phyloP scores from a whole-genome alignment of 2,797 vertebrate genomes.

The Esox lucius region DNA sequence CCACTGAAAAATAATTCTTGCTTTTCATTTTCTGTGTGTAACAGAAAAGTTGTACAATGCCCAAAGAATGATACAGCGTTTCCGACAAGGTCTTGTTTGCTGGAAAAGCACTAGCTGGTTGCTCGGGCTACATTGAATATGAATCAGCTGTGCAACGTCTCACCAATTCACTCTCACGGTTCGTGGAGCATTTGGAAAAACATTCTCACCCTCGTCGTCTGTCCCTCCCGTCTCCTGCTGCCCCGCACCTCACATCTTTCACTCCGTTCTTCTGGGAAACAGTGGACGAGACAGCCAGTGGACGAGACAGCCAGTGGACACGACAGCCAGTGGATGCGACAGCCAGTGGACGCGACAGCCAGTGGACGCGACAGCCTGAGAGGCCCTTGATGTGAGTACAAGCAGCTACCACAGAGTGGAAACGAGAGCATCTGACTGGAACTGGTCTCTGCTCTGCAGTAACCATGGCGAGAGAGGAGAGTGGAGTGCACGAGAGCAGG shows the following conservation, averaged over 20 bases:
- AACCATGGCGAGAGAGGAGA: conserved; percentile 22
- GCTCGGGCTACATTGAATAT: conserved; percentile 58
- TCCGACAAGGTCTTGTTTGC: conserved; percentile 39
- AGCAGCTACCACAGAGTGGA: conserved; percentile 28
- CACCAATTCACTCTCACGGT: conserved; percentile 60
- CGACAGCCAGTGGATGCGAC: too few relatives aligned
- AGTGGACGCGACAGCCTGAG: conserved; percentile 22
- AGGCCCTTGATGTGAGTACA: conserved; percentile 43
- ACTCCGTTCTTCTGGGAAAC: neutral
- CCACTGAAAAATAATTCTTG: conserved; percentile 36
- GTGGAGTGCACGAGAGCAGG: neutral
- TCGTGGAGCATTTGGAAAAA: conserved; percentile 47
- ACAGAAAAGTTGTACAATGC: conserved; percentile 54
- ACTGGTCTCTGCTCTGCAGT: conserved; percentile 10
- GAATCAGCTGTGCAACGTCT: conserved; percentile 48
- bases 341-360: conserved; percentile 31
- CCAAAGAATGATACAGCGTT: conserved; percentile 54
- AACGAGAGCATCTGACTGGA: conserved; percentile 17
- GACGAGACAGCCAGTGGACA: too few relatives aligned
- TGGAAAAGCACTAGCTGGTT: conserved; percentile 43
- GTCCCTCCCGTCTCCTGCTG: conserved; percentile 28
- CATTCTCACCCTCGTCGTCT: conserved; percentile 26
- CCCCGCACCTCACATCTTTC: conserved; percentile 12
- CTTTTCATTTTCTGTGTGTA: conserved; percentile 58
- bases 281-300: conserved; percentile 24